phyloP scores from a whole-genome alignment of 2,888 invertebrate species.

The Steinernema carpocapsae region DNA sequence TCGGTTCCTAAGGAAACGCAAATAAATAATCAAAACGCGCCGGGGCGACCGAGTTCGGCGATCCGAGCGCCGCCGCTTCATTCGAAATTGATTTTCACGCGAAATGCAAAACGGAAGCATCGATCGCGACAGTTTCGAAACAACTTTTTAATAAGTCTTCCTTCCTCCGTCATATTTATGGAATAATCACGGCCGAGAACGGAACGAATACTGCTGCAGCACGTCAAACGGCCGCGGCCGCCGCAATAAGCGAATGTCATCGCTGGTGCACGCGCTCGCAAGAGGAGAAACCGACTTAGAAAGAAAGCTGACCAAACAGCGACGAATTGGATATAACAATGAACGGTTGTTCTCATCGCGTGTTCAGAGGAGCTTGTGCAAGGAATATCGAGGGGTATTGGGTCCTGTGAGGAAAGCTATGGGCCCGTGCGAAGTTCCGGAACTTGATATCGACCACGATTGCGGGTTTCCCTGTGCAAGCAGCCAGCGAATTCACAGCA shows the following conservation, averaged over 20 bases:
- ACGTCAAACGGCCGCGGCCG: constrained; percentile 3
- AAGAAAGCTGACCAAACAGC: constrained; percentile 27
- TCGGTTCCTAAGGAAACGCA: too few relatives aligned
- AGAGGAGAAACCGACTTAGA: constrained; percentile 23
- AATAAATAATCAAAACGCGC: too few relatives aligned
- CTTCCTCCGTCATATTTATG: constrained; percentile 14
- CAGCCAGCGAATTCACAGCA: too few relatives aligned
- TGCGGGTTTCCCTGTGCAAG: too few relatives aligned
- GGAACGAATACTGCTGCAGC: constrained; percentile 1
- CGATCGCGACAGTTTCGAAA: constrained; percentile 23
- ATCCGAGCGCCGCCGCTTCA: too few relatives aligned
- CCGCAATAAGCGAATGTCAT: constrained; percentile 34
- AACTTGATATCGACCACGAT: too few relatives aligned
- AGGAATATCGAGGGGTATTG: neutral
- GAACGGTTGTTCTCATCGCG: constrained; percentile 5
- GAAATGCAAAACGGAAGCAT: neutral
- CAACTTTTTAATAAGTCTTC: constrained; percentile 2
- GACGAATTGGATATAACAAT: neutral
- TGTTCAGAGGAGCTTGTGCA: neutral
- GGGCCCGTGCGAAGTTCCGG: neutral
- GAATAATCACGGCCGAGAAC: constrained; percentile 14
- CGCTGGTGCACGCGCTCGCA: neutral
- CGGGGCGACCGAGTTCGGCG: too few relatives aligned
- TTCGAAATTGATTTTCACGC: too few relatives aligned
- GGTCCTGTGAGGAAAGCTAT: neutral